Percentiles rank a stretch among this genome's conserved stretches.
These are phyloP conservation scores for Scrobipalpa costella DNA, from an alignment of 2,888 invertebrate genomes.

Conservation along the genomic window DNA sequence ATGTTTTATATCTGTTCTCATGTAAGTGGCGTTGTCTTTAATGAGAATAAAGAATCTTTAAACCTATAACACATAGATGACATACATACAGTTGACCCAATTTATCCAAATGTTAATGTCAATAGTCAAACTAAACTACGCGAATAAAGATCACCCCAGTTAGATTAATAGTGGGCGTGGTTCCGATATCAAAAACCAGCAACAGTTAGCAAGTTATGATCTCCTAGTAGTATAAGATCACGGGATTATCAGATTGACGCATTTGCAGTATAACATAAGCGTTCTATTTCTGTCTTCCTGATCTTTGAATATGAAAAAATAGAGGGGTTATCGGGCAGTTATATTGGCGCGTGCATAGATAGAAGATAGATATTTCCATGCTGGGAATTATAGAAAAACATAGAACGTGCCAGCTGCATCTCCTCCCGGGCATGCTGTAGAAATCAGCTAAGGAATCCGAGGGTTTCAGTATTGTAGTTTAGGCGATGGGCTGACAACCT, in stretches of 20 bases:
- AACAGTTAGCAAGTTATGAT: background rate
- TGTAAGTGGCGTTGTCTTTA: no score
- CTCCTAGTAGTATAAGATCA: background rate
- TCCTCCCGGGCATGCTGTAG: no score
- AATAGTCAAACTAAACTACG: background rate
- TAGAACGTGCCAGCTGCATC: no score
- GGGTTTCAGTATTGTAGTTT: no score
- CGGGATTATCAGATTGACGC: constrained; percentile 14
- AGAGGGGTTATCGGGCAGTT: background rate
- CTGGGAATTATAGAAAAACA: no score
- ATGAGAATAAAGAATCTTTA: no score
- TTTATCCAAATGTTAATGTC: background rate
- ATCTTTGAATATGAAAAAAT: constrained; percentile 12
- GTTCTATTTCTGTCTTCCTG: constrained; percentile 12
- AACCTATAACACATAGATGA: background rate
- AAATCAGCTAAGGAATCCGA: no score
- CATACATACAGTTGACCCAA: background rate
- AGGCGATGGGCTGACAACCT: no score
- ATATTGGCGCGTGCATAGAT: constrained; percentile 14
- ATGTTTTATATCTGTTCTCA: no score
- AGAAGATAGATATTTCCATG: no score
- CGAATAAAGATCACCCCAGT: background rate
- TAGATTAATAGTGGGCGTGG: constrained; percentile 1
- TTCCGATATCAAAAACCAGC: background rate
- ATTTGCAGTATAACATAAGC: constrained; percentile 16